Conservation (phyloP, 2,888 invertebrate species). For the Frankliniella intonsa region DNA sequence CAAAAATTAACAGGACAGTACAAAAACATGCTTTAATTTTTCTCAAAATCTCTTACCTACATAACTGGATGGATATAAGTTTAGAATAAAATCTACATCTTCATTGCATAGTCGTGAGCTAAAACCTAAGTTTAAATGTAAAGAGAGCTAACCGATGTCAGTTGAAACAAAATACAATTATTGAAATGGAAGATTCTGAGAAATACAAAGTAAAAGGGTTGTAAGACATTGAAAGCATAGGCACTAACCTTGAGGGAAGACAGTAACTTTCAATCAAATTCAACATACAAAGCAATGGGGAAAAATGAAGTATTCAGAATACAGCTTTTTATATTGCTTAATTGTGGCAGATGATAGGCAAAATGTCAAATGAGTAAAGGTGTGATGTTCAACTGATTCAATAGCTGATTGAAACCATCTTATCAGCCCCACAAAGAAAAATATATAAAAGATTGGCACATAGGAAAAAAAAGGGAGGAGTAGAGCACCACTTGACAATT, state of each 20-base stretch:
- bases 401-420: not conserved
- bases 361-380: not conserved
- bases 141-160: not conserved
- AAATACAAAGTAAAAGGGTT: not conserved
- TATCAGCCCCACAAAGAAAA: not conserved
- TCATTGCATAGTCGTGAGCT: not conserved
- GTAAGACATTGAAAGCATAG: not conserved
- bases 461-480: not conserved
- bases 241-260: not conserved
- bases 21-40: conserved; percentile 15
- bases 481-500: not conserved
- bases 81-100: not conserved
- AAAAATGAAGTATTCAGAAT: no score
- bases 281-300: not conserved
- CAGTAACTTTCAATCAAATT: not conserved
- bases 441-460: not conserved
- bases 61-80: not conserved
- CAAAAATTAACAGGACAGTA: not conserved
- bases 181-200: not conserved
- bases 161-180: not conserved
- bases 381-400: not conserved
- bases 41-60: not conserved
- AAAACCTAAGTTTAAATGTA: not conserved
- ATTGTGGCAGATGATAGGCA: not conserved
- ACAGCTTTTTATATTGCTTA: not conserved